These are phyloP conservation scores for Myrmecobius fasciatus DNA, from an alignment of 2,113 vertebrate genomes.

Conservation along the genomic window DNA sequence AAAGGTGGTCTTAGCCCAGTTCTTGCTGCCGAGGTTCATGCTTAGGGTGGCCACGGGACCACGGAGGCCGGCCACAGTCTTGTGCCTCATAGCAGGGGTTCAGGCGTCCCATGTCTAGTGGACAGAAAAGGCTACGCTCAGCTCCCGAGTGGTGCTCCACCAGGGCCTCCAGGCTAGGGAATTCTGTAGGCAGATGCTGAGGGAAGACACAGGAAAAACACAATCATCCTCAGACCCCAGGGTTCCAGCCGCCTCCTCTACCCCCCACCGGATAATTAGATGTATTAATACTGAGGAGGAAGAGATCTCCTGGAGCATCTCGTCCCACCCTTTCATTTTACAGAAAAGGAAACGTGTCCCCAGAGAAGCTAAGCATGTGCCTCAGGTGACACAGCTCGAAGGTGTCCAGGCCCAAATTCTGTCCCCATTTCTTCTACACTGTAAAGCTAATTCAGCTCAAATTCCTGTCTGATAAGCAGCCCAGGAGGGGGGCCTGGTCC, in stretches of 20 bases:
- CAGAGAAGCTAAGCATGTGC: neutral
- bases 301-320: neutral
- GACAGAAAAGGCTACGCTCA: constrained; percentile 86
- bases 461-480: no score
- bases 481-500: neutral
- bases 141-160: constrained; percentile 88
- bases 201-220: neutral
- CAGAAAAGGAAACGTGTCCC: neutral
- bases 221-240: neutral
- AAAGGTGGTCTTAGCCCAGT: constrained; percentile 65
- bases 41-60: constrained; percentile 65
- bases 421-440: neutral
- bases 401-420: neutral
- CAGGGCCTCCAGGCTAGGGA: constrained; percentile 88
- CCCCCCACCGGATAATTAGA: neutral
- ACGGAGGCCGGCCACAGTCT: constrained; percentile 67
- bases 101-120: constrained; percentile 85
- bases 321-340: neutral
- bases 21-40: constrained; percentile 76
- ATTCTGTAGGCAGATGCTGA: constrained; percentile 89
- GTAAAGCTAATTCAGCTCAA: neutral
- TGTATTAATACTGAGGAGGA: neutral
- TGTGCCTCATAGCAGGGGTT: constrained; percentile 94
- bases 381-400: neutral
- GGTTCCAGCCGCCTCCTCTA: fast-evolving